Evolutionary conservation across 37 sponge, comb jelly and placozoan species (phyloP).

Genomic region (Axinella damicornis): DNA sequence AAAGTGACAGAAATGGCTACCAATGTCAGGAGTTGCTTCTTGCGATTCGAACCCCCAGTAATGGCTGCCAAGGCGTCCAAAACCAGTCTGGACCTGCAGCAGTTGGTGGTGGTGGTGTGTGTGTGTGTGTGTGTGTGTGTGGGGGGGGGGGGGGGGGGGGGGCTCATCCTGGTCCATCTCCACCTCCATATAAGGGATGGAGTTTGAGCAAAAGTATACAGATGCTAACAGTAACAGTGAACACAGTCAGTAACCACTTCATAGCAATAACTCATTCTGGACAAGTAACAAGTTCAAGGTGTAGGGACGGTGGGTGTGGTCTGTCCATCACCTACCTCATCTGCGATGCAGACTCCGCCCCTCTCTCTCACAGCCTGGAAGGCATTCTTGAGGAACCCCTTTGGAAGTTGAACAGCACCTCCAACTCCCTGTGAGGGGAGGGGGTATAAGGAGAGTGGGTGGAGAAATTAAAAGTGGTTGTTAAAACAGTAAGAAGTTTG

Average conservation of each 20-base stretch:
- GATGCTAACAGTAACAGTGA: too few relatives aligned
- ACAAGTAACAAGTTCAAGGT: too few relatives aligned
- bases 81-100: slow-evolving; percentile 92
- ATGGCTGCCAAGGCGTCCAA: slow-evolving; percentile 91
- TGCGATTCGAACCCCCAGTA: slow-evolving; percentile 95
- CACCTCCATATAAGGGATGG: too few relatives aligned
- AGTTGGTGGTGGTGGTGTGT: too few relatives aligned
- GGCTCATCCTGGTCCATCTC: too few relatives aligned
- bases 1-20: slow-evolving; percentile 16
- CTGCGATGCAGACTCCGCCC: slow-evolving; percentile 87
- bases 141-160: too few relatives aligned
- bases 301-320: too few relatives aligned
- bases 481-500: too few relatives aligned
- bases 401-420: slow-evolving; percentile 85
- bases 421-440: slow-evolving; percentile 80
- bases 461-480: background rate
- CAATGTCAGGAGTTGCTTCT: slow-evolving; percentile 90
- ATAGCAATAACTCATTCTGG: too few relatives aligned
- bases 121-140: too few relatives aligned
- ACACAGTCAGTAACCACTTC: too few relatives aligned
- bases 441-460: background rate
- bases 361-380: slow-evolving; percentile 72
- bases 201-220: too few relatives aligned
- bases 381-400: slow-evolving; percentile 74
- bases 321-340: slow-evolving; percentile 70